Conservation (phyloP, 2,113 vertebrate species). For the Rhegmatorhina hoffmannsi region DNA sequence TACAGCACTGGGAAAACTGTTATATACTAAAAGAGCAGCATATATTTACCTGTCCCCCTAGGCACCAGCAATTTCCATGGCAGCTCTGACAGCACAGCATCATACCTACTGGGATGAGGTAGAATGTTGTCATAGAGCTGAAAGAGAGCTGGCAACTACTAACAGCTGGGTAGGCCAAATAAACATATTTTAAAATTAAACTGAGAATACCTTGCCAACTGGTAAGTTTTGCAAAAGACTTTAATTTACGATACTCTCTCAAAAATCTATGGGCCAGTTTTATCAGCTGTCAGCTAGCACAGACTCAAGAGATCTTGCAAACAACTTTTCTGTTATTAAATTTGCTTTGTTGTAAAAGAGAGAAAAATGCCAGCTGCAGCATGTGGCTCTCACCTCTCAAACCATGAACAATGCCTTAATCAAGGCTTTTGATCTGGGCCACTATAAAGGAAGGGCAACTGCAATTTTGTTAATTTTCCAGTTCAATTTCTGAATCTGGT, state of each 20-base stretch:
- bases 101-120: conserved; percentile 51
- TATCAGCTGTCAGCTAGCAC: neutral
- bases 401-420: neutral
- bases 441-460: neutral
- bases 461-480: neutral
- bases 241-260: neutral
- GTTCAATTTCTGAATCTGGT: neutral
- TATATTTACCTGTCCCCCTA: conserved; percentile 51
- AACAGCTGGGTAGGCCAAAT: neutral
- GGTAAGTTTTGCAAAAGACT: neutral
- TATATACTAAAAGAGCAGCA: neutral
- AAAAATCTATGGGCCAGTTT: neutral
- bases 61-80: neutral
- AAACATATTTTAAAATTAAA: neutral
- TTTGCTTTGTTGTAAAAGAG: neutral
- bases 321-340: neutral
- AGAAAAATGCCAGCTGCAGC: neutral
- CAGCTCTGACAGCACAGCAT: conserved; percentile 28
- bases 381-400: neutral
- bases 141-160: conserved; percentile 24
- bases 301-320: neutral
- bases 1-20: conserved; percentile 3
- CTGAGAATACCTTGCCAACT: neutral
- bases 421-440: neutral
- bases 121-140: conserved; percentile 33